phyloP scores from a whole-genome alignment of 2,888 invertebrate species.

The Craniophora ligustri region DNA sequence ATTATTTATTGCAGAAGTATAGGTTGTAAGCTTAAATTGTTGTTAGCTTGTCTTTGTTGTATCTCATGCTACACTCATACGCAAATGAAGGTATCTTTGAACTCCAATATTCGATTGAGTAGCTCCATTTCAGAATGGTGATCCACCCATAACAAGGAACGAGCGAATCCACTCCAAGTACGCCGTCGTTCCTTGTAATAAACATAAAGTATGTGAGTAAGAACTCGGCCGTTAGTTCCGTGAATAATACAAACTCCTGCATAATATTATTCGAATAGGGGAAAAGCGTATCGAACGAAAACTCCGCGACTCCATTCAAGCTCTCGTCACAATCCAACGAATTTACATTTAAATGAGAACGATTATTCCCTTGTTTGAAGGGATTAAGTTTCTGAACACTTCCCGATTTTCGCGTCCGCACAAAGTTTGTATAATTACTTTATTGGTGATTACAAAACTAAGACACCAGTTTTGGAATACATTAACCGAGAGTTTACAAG shows the following conservation, averaged over 20 bases:
- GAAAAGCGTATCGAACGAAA: constrained; percentile 70
- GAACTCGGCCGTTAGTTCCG: constrained; percentile 61
- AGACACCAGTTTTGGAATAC: constrained; percentile 64
- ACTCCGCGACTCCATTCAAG: constrained; percentile 71
- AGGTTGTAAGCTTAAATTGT: too few species aligned
- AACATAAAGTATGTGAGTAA: constrained; percentile 68
- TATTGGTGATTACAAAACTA: constrained; percentile 70
- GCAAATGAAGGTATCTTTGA: neutral
- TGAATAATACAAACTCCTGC: constrained; percentile 64
- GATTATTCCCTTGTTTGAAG: constrained; percentile 82
- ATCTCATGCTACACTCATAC: neutral
- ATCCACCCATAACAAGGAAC: neutral
- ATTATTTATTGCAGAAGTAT: too few species aligned
- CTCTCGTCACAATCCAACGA: constrained; percentile 68
- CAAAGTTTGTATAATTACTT: constrained; percentile 71
- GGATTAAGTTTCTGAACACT: constrained; percentile 73
- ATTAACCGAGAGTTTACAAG: constrained; percentile 61
- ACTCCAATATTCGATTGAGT: neutral
- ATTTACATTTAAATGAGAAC: constrained; percentile 83
- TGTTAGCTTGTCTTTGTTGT: neutral
- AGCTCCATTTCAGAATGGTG: neutral
- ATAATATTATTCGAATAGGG: constrained; percentile 77
- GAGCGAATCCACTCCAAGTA: constrained; percentile 31
- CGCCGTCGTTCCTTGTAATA: constrained; percentile 51
- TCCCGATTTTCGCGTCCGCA: constrained; percentile 65